Base-by-base conservation (phyloP, 2,888 invertebrate genomes). In the Hecatera dysodea region DNA sequence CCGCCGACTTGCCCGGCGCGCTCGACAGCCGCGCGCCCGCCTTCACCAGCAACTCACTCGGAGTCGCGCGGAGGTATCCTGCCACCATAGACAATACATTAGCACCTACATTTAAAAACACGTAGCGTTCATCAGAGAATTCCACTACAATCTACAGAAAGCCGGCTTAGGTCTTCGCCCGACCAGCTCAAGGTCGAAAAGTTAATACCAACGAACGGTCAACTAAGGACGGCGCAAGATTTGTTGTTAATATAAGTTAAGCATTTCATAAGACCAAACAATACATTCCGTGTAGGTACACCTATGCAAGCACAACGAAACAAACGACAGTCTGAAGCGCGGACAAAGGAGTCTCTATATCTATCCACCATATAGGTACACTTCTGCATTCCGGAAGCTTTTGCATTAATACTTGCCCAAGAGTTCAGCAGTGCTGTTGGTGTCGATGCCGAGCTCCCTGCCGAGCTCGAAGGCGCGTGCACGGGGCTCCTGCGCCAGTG, bases 41-140 rank as follows among this genome's bases (percentile, higher is more conserved):
- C 78, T 97, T 96, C 15, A 97, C 96, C 22, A 97, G 87, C 60
- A 96, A 90, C 91, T 97, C 96, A 70, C 96, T 96, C 0, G 97
- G 96, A 7, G 96, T 96, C 12, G 96, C 96, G 17, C 97, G 95
- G 22, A 97, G 92, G 79, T 96, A 97, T 27, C 97, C 96, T 96
- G 36, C 0, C 44, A 4, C n/a, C 29, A 29, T 4, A 33, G 8
- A 52, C 3, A 33, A 24, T 7, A 46, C n/a, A 24, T 57, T 22
- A 17, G 5, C 9, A 19, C n/a, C 24, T 39, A 22, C 1, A 8
- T 15, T 44, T 19, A 1, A 44, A 19, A 44, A 4, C 44, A 44
- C 44, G 7, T 19, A 19, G 44, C 8, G 2, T 19, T 44, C 44
- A 19, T 19, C 17, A 44, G 44, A 44, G 19, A 44, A 19, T 44